A percentile compares a stretch with the other conserved stretches of the same genome.
Conservation (phyloP, 2,797 vertebrate species). For the Podargus strigoides region DNA sequence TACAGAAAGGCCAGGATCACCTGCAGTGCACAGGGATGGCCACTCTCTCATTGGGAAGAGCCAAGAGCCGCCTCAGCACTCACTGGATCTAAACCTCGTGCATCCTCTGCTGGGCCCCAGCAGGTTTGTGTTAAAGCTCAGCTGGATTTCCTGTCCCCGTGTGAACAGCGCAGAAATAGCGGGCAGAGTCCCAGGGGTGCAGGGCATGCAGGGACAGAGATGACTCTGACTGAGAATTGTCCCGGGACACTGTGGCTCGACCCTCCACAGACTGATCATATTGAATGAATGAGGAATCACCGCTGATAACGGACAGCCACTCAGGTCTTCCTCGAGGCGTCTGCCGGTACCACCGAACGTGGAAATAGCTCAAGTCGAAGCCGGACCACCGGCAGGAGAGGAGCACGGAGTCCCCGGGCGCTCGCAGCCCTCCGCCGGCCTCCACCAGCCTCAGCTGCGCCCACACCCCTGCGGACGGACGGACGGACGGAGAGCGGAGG, state of each 20-base stretch:
- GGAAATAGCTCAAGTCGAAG: not conserved
- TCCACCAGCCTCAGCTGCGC: not conserved
- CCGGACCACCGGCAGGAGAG: fast-evolving
- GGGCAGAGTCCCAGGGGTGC: no score
- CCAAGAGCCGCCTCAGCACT: not conserved
- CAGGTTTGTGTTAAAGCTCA: not conserved
- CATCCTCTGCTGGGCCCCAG: not conserved
- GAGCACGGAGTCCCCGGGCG: not conserved
- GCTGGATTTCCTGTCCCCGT: no score
- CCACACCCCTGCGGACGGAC: not conserved
- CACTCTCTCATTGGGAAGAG: not conserved
- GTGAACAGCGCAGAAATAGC: no score
- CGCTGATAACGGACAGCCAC: not conserved
- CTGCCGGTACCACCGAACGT: not conserved
- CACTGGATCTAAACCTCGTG: no score
- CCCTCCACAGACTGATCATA: no score
- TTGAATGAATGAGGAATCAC: no score
- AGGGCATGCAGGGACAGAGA: no score
- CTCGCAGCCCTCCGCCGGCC: not conserved
- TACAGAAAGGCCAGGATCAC: no score
- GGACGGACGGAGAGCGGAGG: not conserved
- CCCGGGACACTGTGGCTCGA: no score
- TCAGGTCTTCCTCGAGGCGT: fast-evolving
- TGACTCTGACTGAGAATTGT: no score
- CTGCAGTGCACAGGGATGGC: not conserved